Conservation (phyloP, 2,888 invertebrate genomes). For the Apotomis betuletana region DNA sequence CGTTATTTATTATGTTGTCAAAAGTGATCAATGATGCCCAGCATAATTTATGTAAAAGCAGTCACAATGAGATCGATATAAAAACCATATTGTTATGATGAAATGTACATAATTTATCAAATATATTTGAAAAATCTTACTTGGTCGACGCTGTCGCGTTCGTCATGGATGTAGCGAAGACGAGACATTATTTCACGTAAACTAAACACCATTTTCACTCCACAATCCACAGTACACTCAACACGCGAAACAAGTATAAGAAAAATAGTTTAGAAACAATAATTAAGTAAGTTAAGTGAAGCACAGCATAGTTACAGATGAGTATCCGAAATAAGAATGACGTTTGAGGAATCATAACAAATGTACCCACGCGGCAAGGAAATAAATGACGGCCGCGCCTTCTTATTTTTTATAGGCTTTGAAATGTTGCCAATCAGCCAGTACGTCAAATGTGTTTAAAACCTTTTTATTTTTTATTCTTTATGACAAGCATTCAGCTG, state of each 20-base stretch:
- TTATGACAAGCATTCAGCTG: constrained; percentile 19
- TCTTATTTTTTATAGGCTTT: constrained; percentile 4
- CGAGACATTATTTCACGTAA: constrained; percentile 72
- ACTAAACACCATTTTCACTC: constrained; percentile 71
- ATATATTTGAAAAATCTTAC: constrained; percentile 39
- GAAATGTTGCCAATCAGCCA: constrained; percentile 18
- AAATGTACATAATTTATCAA: constrained; percentile 31
- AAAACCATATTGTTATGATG: constrained; percentile 33
- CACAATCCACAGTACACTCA: constrained; percentile 47
- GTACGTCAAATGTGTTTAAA: background rate
- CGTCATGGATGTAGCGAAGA: constrained; percentile 70
- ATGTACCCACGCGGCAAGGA: constrained; percentile 46
- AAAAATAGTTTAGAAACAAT: constrained; percentile 41
- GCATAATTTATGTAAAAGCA: constrained; percentile 38
- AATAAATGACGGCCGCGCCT: constrained; percentile 44
- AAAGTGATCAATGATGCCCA: constrained; percentile 38
- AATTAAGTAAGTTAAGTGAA: constrained; percentile 45
- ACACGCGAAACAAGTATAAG: constrained; percentile 43
- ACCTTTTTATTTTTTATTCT: constrained; percentile 11
- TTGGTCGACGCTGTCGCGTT: constrained; percentile 60
- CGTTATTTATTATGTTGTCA: constrained; percentile 42
- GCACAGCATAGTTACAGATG: constrained; percentile 49
- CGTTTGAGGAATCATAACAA: constrained; percentile 40
- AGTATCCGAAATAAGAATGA: constrained; percentile 39
- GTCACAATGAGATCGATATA: constrained; percentile 32